Conservation (phyloP, 2,888 invertebrate species). For the Ectropis crepuscularia region DNA sequence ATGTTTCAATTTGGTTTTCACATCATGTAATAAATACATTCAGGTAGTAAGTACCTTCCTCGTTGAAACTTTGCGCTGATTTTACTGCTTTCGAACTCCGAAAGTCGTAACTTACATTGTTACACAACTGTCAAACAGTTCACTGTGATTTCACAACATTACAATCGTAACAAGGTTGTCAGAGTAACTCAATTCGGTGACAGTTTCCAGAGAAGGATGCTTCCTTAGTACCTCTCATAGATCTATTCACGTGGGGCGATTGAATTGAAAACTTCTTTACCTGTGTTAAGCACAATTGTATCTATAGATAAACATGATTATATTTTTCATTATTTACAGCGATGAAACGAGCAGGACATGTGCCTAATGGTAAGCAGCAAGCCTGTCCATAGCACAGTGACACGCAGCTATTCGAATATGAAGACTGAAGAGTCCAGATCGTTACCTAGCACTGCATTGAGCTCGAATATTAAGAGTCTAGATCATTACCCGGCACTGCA, state of each 20-base stretch:
- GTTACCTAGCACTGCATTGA: too few species aligned
- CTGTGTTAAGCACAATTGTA: neutral
- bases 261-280: neutral
- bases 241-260: too few species aligned
- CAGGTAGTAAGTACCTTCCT: conserved; percentile 24
- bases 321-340: too few species aligned
- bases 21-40: conserved; percentile 2
- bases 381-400: too few species aligned
- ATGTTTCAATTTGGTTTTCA: neutral
- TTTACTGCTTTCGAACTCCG: conserved; percentile 4
- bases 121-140: conserved; percentile 30
- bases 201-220: conserved; percentile 16
- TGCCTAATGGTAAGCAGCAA: too few species aligned
- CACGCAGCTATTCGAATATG: too few species aligned
- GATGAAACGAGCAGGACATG: too few species aligned
- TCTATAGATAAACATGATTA: too few species aligned
- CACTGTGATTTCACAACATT: conserved; percentile 26
- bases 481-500: too few species aligned
- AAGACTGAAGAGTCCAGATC: too few species aligned
- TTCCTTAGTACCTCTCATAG: neutral
- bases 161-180: conserved; percentile 26
- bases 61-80: conserved; percentile 16
- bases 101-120: conserved; percentile 27
- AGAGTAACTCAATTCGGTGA: conserved; percentile 29
- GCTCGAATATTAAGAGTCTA: too few species aligned